phyloP scores from a whole-genome alignment of 2,888 invertebrate species.

The Cephus sareptanus region DNA sequence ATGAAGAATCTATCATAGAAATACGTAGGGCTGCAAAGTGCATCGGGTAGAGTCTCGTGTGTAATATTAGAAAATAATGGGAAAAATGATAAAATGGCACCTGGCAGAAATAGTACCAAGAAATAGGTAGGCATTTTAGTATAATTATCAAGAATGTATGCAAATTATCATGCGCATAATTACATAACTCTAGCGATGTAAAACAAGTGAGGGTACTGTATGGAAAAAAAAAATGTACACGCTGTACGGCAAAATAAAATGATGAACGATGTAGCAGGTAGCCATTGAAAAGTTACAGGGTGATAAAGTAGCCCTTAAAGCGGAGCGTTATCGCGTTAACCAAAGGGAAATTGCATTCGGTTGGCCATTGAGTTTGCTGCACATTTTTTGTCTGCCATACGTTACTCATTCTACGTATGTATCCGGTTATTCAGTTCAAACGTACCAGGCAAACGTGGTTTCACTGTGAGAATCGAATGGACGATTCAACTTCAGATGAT shows the following conservation, averaged over 20 bases:
- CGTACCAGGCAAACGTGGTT: background rate
- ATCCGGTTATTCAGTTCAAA: background rate
- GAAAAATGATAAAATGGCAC: background rate
- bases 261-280: background rate
- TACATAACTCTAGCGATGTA: background rate
- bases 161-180: background rate
- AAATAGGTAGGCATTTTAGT: background rate
- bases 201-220: background rate
- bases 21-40: background rate
- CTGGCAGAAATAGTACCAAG: background rate
- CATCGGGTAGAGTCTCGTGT: background rate
- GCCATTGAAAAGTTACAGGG: background rate
- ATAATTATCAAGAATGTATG: background rate
- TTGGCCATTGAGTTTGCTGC: background rate
- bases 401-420: background rate
- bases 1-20: background rate
- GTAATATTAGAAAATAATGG: background rate
- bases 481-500: background rate
- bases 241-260: background rate
- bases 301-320: background rate
- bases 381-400: background rate
- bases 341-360: background rate
- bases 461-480: background rate
- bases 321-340: background rate
- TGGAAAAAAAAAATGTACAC: background rate